phyloP scores from a whole-genome alignment of 2,888 invertebrate species.

The Idaea straminata region DNA sequence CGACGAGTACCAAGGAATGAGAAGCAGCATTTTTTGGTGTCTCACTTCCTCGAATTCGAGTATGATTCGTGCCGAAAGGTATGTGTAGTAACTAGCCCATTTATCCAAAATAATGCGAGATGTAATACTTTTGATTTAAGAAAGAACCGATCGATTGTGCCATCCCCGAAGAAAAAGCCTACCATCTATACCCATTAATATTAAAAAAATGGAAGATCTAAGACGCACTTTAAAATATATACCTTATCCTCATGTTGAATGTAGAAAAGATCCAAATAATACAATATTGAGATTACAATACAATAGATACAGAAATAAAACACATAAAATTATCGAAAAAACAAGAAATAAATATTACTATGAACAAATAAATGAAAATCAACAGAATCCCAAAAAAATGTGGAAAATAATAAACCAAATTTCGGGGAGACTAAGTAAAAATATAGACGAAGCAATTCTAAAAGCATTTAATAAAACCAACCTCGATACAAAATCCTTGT shows the following conservation, averaged over 20 bases:
- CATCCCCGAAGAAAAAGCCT: constrained; percentile 8
- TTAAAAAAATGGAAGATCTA: constrained; percentile 12
- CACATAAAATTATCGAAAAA: no score
- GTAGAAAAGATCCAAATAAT: no score
- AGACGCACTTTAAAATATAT: constrained; percentile 13
- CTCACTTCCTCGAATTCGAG: constrained; percentile 10
- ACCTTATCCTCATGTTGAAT: constrained; percentile 6
- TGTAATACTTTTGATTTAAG: constrained; percentile 11
- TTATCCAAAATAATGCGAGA: constrained; percentile 9
- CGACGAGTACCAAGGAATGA: constrained; percentile 5
- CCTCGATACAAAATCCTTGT: no score
- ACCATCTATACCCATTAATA: constrained; percentile 13
- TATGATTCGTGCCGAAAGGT: constrained; percentile 7
- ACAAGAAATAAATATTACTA: no score
- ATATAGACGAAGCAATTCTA: no score
- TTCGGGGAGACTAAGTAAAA: no score
- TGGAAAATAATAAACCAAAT: no score
- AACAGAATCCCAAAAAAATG: no score
- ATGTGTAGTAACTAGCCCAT: constrained; percentile 8
- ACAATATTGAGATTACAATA: no score
- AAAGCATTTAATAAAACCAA: no score
- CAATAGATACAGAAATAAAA: no score
- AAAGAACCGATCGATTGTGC: constrained; percentile 11
- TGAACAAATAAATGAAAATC: no score
- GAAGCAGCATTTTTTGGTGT: constrained; percentile 10